phyloP scores from a whole-genome alignment of 1,140 invertebrate genomes.

The Arctopsyche grandis region DNA sequence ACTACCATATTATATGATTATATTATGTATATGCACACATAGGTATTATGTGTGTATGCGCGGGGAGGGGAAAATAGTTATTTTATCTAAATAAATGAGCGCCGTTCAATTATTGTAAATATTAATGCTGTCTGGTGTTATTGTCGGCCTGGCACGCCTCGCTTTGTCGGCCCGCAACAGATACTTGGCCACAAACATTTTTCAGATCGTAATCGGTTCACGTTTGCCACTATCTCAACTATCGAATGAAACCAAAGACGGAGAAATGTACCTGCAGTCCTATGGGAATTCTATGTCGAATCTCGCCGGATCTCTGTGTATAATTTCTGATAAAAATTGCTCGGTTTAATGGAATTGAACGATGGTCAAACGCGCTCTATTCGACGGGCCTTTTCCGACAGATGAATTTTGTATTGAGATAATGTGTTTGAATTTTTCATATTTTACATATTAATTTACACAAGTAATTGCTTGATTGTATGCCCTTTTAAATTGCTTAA shows the following conservation, averaged over 20 bases:
- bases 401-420: too few species aligned
- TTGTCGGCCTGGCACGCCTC: constrained; percentile 21
- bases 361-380: too few species aligned
- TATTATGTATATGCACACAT: not conserved
- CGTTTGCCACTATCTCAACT: not conserved
- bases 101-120: constrained; percentile 52
- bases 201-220: constrained; percentile 27
- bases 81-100: constrained; percentile 47
- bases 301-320: too few species aligned
- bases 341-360: too few species aligned
- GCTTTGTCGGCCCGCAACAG: constrained; percentile 44
- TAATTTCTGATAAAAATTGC: too few species aligned
- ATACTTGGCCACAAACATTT: constrained; percentile 23
- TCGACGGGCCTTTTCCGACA: too few species aligned
- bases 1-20: constrained; percentile 23
- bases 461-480: too few species aligned
- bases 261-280: not conserved
- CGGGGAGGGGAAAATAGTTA: constrained; percentile 42
- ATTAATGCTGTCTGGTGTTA: constrained; percentile 34
- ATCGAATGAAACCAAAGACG: not conserved
- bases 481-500: too few species aligned
- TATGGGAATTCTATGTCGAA: not conserved
- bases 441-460: too few species aligned
- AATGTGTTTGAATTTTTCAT: too few species aligned
- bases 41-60: not conserved